Evolutionary conservation across 2,113 vertebrate species (phyloP).

Genomic region (Phrynosoma blainvillii): DNA sequence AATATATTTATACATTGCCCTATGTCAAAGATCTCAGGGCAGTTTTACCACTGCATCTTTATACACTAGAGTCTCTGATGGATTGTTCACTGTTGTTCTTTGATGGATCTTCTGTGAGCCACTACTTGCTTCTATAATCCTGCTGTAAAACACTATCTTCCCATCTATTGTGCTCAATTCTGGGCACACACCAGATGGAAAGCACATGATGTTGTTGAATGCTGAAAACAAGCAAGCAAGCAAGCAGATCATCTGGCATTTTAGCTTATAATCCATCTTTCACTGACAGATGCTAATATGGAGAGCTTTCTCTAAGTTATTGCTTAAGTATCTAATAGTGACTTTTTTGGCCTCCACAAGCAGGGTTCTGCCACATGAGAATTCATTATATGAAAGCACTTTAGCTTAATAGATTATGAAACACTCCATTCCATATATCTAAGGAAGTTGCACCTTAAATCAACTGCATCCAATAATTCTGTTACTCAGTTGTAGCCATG

Average conservation of each 20-base stretch:
- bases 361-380: background rate
- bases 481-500: background rate
- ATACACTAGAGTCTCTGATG: background rate
- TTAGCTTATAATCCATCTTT: conserved; percentile 7
- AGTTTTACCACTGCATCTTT: background rate
- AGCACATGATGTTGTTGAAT: background rate
- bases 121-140: background rate
- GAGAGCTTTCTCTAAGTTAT: background rate
- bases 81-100: background rate
- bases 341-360: background rate
- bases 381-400: background rate
- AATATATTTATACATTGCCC: no score
- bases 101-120: background rate
- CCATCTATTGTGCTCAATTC: background rate
- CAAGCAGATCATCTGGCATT: conserved; percentile 5
- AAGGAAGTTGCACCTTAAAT: background rate
- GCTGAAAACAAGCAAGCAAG: background rate
- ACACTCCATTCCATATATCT: background rate
- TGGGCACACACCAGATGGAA: conserved; percentile 1
- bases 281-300: background rate
- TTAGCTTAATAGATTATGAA: conserved; percentile 1
- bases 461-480: background rate
- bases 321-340: background rate
- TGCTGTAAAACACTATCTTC: background rate
- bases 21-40: no score